Evolutionary conservation across 2,797 vertebrate species (phyloP), one percentile per base, ranked within the genome.

Genomic region (Halcyon chelicuti): DNA sequence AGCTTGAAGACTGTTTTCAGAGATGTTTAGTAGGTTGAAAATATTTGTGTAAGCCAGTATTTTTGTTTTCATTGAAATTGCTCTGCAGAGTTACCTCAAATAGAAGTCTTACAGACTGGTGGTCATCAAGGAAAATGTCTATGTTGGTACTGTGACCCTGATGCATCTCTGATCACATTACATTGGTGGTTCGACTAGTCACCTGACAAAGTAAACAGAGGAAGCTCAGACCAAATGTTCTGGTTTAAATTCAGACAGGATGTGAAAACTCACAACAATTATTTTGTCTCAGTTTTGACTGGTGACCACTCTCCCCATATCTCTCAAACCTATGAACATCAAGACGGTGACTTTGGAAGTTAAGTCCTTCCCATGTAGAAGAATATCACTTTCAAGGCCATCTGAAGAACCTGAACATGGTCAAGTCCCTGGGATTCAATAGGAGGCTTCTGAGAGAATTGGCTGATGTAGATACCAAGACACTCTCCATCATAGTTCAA

Each of bases 341-440:
- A 66, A 55, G 12, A 12, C 10, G 66, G 12, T 26, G 25, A 52
- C 26, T 15, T 57, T 22, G 4, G 9, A 5, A 39, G 3, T 37
- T 3, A 89, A 89, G 14, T 55, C 7, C 10, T 13, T 60, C 21
- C 17, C 21, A 23, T 37, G 1, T 23, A 79, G 22, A 14, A 47
- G 18, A 67, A n/a, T 25, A 65, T 67, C 16, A 40, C 3, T 5
- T 68, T 46, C 8, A 3, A 60, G 8, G 31, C 3, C 3, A 14
- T 8, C 11, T 63, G 62, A 62, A 42, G 19, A 46, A 54, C 9
- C 10, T 55, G n/a, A 71, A 77, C 10, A 21, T n/a, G 35, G 1
- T 9, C 12, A 73, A 52, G 8, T 28, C 9, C 10, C 13, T 31
- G 14, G 13, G 9, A 65, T 7, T 11, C 0, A 1, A 26, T 0